Evolutionary conservation across 2,113 vertebrate genomes (phyloP), one percentile per base, ranked within the genome.

Genomic region (Ageneiosus marmoratus): DNA sequence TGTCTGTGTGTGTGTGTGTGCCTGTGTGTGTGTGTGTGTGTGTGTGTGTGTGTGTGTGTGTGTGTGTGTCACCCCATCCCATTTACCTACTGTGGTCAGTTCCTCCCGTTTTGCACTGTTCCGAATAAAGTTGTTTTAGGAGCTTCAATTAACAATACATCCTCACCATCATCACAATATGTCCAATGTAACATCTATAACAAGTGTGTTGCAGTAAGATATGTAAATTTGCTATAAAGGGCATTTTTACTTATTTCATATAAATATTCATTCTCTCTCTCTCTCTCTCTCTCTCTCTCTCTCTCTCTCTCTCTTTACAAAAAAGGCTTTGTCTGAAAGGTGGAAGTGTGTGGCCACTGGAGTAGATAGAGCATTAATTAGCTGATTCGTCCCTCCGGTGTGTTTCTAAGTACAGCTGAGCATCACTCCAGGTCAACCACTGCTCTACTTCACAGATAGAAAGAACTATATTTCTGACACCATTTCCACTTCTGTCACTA

Each of bases 371-470:
- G 75, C 51, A 80, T 79, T 86, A 88, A 89, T 89, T 86, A 80
- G 81, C 62, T 44, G 72, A 84, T 69, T 76, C 53, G 51, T 73
- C 78, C 79, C 82, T 82, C 84, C 41, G 15, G 73, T 85, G 83
- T 84, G 50, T 62, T 80, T 50, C 75, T 67, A 81, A 88, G 86
- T 81, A 78, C 80, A 87, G 77, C 83, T 51, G 62, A 86, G 86
- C 88, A 87, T 85, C 76, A 83, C 86, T 87, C 67, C 79, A 88
- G 87, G 86, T 87, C 86, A 89, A 75, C 27, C 83, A 86, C 27
- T 76, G 72, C 73, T 83, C 81, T 80, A 79, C 70, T 87, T 82
- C 83, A 83, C 81, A 88, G 83, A 75, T 86, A 78, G 34, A 67
- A 77, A 78, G 56, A 78, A 86, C 79, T 82, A 86, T 32, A 81